Evolutionary conservation across 2,113 vertebrate species (phyloP), one percentile per base, ranked within the genome.

Genomic region (Abramis brama): DNA sequence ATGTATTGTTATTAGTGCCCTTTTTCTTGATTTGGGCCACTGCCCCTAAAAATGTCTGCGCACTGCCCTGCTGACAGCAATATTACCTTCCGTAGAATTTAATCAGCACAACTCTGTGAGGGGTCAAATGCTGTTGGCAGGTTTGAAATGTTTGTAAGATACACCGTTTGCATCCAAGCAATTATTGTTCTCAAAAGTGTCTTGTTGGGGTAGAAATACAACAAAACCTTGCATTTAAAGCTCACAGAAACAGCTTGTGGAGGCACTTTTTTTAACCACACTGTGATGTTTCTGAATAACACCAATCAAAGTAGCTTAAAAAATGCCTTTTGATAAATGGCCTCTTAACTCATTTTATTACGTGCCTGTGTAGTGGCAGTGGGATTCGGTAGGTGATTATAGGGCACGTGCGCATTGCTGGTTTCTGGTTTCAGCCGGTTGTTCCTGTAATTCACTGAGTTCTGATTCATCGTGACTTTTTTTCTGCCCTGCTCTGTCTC

Each of bases 101-200:
- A 73, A 83, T 73, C 68, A 57, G 66, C 82, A 83, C 12, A 36
- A 5, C 50, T 50, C 68, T 39, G 68, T 25, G 66, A 83, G 68
- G 66, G 68, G 50, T 82, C 82, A 74, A 83, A 43, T n/a, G 50
- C 50, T 79, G 33, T 43, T 57, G 64, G 43, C 50, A 73, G 47
- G 30, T 57, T 83, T 74, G 66, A 36, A 73, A 9, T 59, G 47
- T 59, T 19, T 36, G 23, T 36, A 57, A 36, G 57, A 30, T 52
- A 47, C 4, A 73, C 21, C 19, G 74, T 76, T 27, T 74, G 27
- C 17, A 82, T 82, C 64, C 64, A 27, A n/a, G 80, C 64, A 33
- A 55, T 70, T 36, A 36, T 70, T 50, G 10, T 68, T 70, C 6
- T 55, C 25, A 50, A 66, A 62, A 60, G 19, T 1, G 23, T 25